Evolutionary conservation across 2,888 invertebrate species (phyloP).

Genomic region (Chromoteleia sp.): DNA sequence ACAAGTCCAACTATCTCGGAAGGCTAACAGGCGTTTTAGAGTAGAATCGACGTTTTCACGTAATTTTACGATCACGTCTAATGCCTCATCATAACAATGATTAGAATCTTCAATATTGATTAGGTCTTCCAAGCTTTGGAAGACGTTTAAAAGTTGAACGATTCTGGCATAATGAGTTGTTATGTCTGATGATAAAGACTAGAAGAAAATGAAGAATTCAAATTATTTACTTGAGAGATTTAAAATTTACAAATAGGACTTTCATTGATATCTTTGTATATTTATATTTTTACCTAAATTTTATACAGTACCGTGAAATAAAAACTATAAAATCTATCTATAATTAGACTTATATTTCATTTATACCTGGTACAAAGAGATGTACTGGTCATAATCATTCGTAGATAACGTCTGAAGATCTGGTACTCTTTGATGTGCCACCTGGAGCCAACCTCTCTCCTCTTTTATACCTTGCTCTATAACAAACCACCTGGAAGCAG

Average conservation of each 20-base stretch:
- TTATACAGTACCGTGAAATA: too few relatives aligned
- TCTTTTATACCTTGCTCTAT: slow-evolving; percentile 93
- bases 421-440: slow-evolving; percentile 93
- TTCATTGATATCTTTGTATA: too few relatives aligned
- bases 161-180: slow-evolving; percentile 92
- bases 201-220: slow-evolving; percentile 40
- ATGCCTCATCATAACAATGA: slow-evolving; percentile 89
- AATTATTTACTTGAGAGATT: not conserved
- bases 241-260: too few relatives aligned
- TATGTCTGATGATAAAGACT: slow-evolving; percentile 91
- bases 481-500: slow-evolving; percentile 93
- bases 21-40: slow-evolving; percentile 89
- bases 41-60: slow-evolving; percentile 92
- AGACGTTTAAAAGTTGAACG: slow-evolving; percentile 89
- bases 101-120: slow-evolving; percentile 91
- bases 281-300: too few relatives aligned
- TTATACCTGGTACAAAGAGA: slow-evolving; percentile 89
- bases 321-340: not conserved
- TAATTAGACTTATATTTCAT: not conserved
- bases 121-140: slow-evolving; percentile 90
- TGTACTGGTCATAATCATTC: slow-evolving; percentile 93
- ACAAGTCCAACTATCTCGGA: slow-evolving; percentile 91
- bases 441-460: slow-evolving; percentile 93
- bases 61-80: slow-evolving; percentile 90
- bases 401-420: slow-evolving; percentile 92